Percentiles rank a stretch among this genome's conserved stretches.
These are phyloP conservation scores for Gobio occitaniae DNA, from an alignment of 2,797 vertebrate genomes.

Conservation along the genomic window DNA sequence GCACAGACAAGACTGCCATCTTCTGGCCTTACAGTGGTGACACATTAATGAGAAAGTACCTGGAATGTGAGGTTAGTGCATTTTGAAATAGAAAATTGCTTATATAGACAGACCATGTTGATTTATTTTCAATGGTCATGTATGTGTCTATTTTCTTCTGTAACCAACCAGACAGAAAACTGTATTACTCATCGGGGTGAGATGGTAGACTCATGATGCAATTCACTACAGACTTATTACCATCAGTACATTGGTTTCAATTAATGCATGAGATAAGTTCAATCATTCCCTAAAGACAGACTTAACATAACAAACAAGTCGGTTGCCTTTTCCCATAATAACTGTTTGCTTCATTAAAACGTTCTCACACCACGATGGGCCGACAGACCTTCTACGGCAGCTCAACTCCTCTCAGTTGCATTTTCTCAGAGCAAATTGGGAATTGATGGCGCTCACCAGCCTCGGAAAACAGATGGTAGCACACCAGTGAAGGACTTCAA, in stretches of 20 bases:
- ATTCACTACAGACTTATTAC: slow-evolving; percentile 39
- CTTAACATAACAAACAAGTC: not conserved
- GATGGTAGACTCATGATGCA: slow-evolving; percentile 15
- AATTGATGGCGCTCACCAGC: slow-evolving; percentile 64
- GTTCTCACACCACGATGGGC: not conserved
- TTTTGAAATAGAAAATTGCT: slow-evolving; percentile 18
- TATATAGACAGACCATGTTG: not conserved
- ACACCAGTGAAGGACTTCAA: slow-evolving; percentile 63
- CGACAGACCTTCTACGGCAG: slow-evolving; percentile 50
- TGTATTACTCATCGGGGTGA: not conserved
- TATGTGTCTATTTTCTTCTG: not conserved
- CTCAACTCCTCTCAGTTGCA: slow-evolving; percentile 50
- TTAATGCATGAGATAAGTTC: slow-evolving; percentile 18
- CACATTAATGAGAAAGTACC: not conserved
- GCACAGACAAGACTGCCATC: slow-evolving; percentile 68
- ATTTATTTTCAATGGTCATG: not conserved
- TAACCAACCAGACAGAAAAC: slow-evolving; percentile 4
- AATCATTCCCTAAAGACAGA: slow-evolving; percentile 32
- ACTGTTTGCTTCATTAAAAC: slow-evolving; percentile 31
- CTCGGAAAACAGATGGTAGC: slow-evolving; percentile 65
- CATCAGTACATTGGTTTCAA: slow-evolving; percentile 20
- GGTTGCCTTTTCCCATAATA: slow-evolving; percentile 23
- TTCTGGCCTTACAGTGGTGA: slow-evolving; percentile 58
- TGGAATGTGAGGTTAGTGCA: slow-evolving; percentile 12
- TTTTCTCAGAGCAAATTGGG: slow-evolving; percentile 51